phyloP scores from a whole-genome alignment of 1,140 invertebrate species.

The Apis florea region DNA sequence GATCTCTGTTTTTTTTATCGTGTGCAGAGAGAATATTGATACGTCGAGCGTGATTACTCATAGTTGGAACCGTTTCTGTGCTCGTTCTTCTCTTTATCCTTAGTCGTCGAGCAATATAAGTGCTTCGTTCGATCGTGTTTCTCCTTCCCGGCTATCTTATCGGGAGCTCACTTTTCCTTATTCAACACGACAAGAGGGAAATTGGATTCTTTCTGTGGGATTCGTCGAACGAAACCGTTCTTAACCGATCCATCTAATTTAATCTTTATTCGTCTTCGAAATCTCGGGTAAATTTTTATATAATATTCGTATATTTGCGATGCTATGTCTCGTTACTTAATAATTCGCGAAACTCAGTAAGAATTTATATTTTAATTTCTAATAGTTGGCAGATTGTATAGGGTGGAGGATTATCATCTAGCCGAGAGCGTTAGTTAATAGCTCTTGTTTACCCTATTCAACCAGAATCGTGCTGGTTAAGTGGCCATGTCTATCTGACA shows the following conservation, averaged over 20 bases:
- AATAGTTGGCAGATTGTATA: not conserved
- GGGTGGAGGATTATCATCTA: not conserved
- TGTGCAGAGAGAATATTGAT: constrained; percentile 24
- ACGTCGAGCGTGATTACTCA: constrained; percentile 35
- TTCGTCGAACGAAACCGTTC: not conserved
- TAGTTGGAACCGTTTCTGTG: constrained; percentile 23
- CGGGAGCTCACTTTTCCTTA: not conserved
- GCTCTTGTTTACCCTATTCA: constrained; percentile 7
- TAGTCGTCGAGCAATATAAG: constrained; percentile 3
- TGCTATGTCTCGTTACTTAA: too few relatives aligned
- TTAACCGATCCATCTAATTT: not conserved
- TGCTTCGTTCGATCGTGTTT: constrained; percentile 6
- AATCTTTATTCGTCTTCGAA: not conserved
- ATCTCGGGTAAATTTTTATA: not conserved
- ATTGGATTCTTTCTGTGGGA: not conserved
- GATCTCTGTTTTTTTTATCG: constrained; percentile 24
- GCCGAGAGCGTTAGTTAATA: not conserved
- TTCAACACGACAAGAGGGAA: not conserved
- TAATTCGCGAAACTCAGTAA: not conserved
- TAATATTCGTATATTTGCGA: too few relatives aligned
- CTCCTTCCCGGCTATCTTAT: constrained; percentile 10
- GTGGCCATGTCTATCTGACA: not conserved
- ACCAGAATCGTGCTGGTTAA: constrained; percentile 1
- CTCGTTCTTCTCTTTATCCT: constrained; percentile 45
- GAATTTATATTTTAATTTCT: not conserved